Evolutionary conservation across 2,797 vertebrate species (phyloP).

Genomic region (Philypnodon macrostomus): DNA sequence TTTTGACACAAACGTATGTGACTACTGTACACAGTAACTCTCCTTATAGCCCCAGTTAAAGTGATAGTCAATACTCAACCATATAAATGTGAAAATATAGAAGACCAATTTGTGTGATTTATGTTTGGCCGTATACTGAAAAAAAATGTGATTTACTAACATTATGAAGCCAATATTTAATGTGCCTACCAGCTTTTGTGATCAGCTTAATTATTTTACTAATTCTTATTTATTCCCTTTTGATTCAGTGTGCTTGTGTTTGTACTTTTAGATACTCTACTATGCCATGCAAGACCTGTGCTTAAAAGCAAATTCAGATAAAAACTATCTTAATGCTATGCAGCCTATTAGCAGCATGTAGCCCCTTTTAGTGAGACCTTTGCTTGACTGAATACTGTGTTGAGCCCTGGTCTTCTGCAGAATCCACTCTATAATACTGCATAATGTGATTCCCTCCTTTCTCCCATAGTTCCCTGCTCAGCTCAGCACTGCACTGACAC

Average conservation of each 20-base stretch:
- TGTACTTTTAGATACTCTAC: slow-evolving; percentile 25
- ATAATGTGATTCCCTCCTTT: slow-evolving; percentile 66
- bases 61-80: slow-evolving; percentile 21
- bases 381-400: slow-evolving; percentile 65
- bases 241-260: slow-evolving; percentile 53
- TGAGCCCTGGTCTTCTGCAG: slow-evolving; percentile 62
- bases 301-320: slow-evolving; percentile 65
- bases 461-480: slow-evolving; percentile 60
- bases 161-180: slow-evolving; percentile 43
- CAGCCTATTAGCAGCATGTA: slow-evolving; percentile 50
- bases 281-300: slow-evolving; percentile 73
- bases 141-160: slow-evolving; percentile 2
- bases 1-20: slow-evolving; percentile 19
- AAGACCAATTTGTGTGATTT: background rate
- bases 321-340: slow-evolving; percentile 47
- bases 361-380: slow-evolving; percentile 42
- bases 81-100: background rate
- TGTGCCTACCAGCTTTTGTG: slow-evolving; percentile 56
- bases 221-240: slow-evolving; percentile 47
- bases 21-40: slow-evolving; percentile 39
- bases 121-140: background rate
- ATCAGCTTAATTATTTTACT: slow-evolving; percentile 31
- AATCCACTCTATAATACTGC: slow-evolving; percentile 68
- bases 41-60: slow-evolving; percentile 49
- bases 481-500: slow-evolving; percentile 48